Evolutionary conservation across 2,113 vertebrate species (phyloP), one percentile per base, ranked within the genome.

Genomic region (Urocolius indicus): DNA sequence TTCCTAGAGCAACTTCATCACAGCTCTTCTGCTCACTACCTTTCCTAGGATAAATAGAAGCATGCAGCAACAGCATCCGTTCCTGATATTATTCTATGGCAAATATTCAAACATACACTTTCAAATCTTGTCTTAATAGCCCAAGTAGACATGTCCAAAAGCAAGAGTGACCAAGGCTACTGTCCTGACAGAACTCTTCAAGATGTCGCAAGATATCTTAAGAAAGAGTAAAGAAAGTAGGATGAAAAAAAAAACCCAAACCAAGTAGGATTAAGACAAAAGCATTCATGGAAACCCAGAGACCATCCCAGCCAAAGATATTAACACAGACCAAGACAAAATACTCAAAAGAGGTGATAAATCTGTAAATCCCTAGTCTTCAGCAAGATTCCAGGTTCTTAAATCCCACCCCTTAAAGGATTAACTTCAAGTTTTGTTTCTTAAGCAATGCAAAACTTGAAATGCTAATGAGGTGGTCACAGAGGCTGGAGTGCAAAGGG

Each of bases 261-360:
- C 3, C 6, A 80, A 74, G 55, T 27, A 45, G 19, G 24, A 93
- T 77, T 21, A 24, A 84, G 59, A 91, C 43, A 74, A 69, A 83
- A 22, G 27, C 23, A 41, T 36, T 77, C 16, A 23, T 0, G 61
- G 49, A 78, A 92, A 74, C 15, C 61, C 17, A 36, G 13, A 65
- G 48, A n/a, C 2, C 0, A 73, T 13, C 16, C 36, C 16, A 77
- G 9, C 19, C 0, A 0, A 57, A 75, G n/a, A 36, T 5, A 45
- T 2, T 49, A 83, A 61, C 16, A 63, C 0, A 59, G 27, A 68
- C 8, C 11, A 73, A 48, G 20, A 76, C 22, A 76, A 68, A 78
- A 48, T 17, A 72, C 16, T 49, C 27, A 27, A 51, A n/a, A 54
- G 34, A 38, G 23, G 48, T 29, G 12, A 36, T 48, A 72, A 81